Evolutionary conservation across 2,888 invertebrate genomes (phyloP), one percentile per base, ranked within the genome.

Genomic region (Catocala sponsa): DNA sequence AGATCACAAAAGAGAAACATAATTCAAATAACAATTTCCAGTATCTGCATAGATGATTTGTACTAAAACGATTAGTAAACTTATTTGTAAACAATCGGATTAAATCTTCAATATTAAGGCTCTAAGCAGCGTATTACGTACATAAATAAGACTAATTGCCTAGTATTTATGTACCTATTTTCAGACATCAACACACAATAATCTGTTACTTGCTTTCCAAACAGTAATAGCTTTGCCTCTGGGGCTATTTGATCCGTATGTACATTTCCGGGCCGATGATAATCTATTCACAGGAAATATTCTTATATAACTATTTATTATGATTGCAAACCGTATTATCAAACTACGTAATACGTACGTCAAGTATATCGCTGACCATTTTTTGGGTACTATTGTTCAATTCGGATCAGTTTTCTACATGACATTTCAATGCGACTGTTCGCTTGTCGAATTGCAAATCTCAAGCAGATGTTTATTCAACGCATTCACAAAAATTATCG

Each of bases 401-500:
- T 70, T 78, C 83, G 86, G 89, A 93, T 94, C 94, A 91, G 89
- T 92, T 94, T 93, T 88, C 91, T 84, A 83, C 87, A 85, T 92
- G 94, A 93, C 93, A 88, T 91, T 85, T 92, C 86, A 93, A 93
- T 94, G 80, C 86, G 83, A 81, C 75, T 76, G 80, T 76, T 84
- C 86, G 89, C 87, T 86, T 89, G 91, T 91, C 92, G 88, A 88
- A 83, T 87, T 74, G 72, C 85, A 87, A 85, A 92, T 91, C 91
- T 88, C 85, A 81, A 90, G 86, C 94, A 94, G 94, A 89, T 94
- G 94, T 92, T 89, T 92, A 83, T 88, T 90, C 86, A 80, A 78
- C 61, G 86, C 84, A 92, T 93, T 93, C 91, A 92, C 82, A 84
- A 89, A 90, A 90, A 91, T 94, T 93, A 94, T 93, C 94, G 86